Conservation (phyloP, 1,140 invertebrate species). For the Dolichoris vasculosae region DNA sequence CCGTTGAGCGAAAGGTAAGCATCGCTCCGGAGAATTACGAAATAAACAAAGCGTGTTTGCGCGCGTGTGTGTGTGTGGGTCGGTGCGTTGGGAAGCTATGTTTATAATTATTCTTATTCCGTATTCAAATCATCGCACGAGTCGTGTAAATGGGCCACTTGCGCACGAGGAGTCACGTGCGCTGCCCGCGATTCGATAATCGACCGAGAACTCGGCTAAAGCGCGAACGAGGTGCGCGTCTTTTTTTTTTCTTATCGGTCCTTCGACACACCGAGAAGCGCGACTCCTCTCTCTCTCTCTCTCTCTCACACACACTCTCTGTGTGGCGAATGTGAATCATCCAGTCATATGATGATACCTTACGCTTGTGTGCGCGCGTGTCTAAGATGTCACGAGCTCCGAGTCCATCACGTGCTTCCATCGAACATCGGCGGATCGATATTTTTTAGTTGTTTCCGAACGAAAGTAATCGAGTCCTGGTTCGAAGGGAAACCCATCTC, state of each 20-base stretch:
- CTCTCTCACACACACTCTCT: too few relatives aligned
- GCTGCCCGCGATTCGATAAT: slow-evolving; percentile 27
- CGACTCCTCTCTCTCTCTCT: too few relatives aligned
- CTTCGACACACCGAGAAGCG: background rate
- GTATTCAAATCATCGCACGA: slow-evolving; percentile 22
- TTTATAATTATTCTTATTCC: slow-evolving; percentile 1
- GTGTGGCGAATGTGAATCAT: slow-evolving; percentile 16
- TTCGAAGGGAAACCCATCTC: too few relatives aligned
- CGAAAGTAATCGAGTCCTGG: background rate
- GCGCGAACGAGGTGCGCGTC: background rate
- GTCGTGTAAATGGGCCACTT: background rate
- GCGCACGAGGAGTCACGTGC: slow-evolving; percentile 7
- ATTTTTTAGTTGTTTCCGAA: slow-evolving; percentile 27
- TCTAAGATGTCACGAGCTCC: slow-evolving; percentile 33
- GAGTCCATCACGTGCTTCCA: slow-evolving; percentile 30
- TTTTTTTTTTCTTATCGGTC: slow-evolving; percentile 27
- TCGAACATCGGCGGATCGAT: slow-evolving; percentile 27
- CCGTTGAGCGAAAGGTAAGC: slow-evolving; percentile 4
- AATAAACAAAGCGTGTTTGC: background rate
- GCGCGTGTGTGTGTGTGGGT: too few relatives aligned
- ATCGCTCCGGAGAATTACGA: background rate
- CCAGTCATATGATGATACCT: slow-evolving; percentile 24
- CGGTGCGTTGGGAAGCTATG: too few relatives aligned
- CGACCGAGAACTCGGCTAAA: background rate
- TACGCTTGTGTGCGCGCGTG: background rate